Evolutionary conservation across 1,140 invertebrate genomes (phyloP), one percentile per base, ranked within the genome.

Genomic region (Eurosta solidaginis): DNA sequence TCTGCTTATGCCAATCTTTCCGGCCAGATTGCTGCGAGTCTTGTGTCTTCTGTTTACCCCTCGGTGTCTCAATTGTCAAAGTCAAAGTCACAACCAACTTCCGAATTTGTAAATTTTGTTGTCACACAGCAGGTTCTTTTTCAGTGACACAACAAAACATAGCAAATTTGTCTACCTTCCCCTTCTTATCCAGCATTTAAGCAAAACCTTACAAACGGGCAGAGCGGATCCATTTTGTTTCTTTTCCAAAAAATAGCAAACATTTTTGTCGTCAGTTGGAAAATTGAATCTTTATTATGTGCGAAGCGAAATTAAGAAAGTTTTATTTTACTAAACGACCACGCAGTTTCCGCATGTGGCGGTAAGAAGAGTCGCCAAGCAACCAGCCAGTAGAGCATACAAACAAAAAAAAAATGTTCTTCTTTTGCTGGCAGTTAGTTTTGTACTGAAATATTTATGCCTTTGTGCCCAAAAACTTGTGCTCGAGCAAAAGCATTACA

Each of bases 261-360:
- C 20, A 33, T 25, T 59, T 29, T 68, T 27, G 59, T 68, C 59
- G 33, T 42, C 33, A 68, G 59, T 68, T 68, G 59, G 59, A 68
- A 68, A 68, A 68, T 68, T 68, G 59, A 68, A 68, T 68, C 59
- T 68, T 68, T 29, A 68, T 68, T 68, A 68, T 68, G 59, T 68
- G 59, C 59, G 27, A 40, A 33, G 59, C 59, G 59, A 68, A 68
- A 68, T 68, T 68, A 68, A 68, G 59, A 68, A 68, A 68, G 59
- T 40, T 68, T 33, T 68, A 42, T 7, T 20, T 68, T 68, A 20
- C 59, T 7, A 68, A 68, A 68, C 59, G 59, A 40, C 59, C 59
- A 68, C 33, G 59, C 59, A 68, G 59, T 68, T 33, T 29, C 59
- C 59, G 59, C n/a, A n/a, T n/a, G n/a, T n/a, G 59, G 40, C 36